Percentiles rank a stretch among this genome's conserved stretches.
Evolutionary conservation across 1,140 invertebrate genomes (phyloP).

Genomic region (Ostrea denselamellosa): DNA sequence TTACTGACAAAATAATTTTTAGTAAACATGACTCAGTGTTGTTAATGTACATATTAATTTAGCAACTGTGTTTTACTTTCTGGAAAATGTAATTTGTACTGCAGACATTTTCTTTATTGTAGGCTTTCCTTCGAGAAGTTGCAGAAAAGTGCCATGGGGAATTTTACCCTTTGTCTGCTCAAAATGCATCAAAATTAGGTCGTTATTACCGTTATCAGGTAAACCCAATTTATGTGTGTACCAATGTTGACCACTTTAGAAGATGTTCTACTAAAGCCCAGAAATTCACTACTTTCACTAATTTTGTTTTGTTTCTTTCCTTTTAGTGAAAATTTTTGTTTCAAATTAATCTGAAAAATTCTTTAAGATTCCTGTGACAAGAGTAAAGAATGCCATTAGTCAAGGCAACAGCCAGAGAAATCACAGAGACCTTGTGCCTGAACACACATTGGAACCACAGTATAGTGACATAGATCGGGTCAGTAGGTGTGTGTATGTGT

Average conservation of each 20-base stretch:
- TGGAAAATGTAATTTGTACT: too few relatives aligned
- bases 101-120: not conserved
- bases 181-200: slow-evolving; percentile 31
- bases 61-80: too few relatives aligned
- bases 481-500: not conserved
- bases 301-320: not conserved
- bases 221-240: not conserved
- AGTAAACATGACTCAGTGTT: too few relatives aligned
- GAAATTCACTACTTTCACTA: too few relatives aligned
- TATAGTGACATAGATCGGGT: not conserved
- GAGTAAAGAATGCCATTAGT: not conserved
- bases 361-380: not conserved
- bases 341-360: not conserved
- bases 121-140: slow-evolving; percentile 15
- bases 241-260: not conserved
- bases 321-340: not conserved
- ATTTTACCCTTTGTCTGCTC: slow-evolving; percentile 3
- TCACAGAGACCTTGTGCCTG: not conserved
- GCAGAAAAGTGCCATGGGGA: not conserved
- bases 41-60: too few relatives aligned
- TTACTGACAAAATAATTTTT: too few relatives aligned
- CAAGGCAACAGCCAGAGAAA: not conserved
- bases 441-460: not conserved
- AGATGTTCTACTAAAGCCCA: too few relatives aligned
- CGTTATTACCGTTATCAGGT: slow-evolving; percentile 33